These are phyloP conservation scores for Argyresthia albistria DNA, from an alignment of 2,888 invertebrate genomes.

Conservation along the genomic window DNA sequence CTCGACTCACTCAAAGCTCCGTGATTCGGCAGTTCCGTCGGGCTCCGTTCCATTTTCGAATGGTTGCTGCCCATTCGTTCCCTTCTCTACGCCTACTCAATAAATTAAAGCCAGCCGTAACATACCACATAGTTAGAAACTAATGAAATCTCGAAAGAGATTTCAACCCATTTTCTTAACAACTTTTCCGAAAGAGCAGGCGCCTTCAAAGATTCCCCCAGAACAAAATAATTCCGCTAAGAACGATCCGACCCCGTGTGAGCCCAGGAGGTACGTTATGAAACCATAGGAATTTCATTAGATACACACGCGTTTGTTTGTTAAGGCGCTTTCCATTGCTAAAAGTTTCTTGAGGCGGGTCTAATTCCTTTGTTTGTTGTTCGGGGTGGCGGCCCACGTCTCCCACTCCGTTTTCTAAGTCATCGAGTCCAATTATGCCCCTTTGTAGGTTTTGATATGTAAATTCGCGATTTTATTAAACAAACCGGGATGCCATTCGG, in stretches of 20 bases:
- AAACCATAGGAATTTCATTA: conserved; percentile 74
- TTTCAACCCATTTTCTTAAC: conserved; percentile 71
- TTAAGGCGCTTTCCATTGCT: conserved; percentile 73
- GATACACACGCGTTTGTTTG: conserved; percentile 73
- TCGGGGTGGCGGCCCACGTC: conserved; percentile 46
- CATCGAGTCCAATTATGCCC: conserved; percentile 73
- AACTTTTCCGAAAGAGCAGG: conserved; percentile 70
- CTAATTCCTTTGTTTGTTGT: conserved; percentile 71
- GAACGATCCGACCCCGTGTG: conserved; percentile 62
- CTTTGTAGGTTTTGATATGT: conserved; percentile 74
- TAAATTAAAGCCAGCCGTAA: conserved; percentile 65
- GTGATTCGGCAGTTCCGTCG: conserved; percentile 59
- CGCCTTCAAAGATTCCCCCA: conserved; percentile 68
- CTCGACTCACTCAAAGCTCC: conserved; percentile 56
- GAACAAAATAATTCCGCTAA: conserved; percentile 69
- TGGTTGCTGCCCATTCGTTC: conserved; percentile 69
- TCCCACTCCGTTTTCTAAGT: conserved; percentile 71
- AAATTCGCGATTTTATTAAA: conserved; percentile 73
- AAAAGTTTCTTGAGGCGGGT: conserved; percentile 74
- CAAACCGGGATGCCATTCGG: conserved; percentile 71
- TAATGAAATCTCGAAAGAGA: conserved; percentile 68
- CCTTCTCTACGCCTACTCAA: conserved; percentile 67
- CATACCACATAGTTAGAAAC: conserved; percentile 68
- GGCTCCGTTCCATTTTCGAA: conserved; percentile 45
- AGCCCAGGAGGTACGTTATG: conserved; percentile 50